These are phyloP conservation scores for Silurus aristotelis DNA, from an alignment of 2,797 vertebrate species.

Conservation along the genomic window DNA sequence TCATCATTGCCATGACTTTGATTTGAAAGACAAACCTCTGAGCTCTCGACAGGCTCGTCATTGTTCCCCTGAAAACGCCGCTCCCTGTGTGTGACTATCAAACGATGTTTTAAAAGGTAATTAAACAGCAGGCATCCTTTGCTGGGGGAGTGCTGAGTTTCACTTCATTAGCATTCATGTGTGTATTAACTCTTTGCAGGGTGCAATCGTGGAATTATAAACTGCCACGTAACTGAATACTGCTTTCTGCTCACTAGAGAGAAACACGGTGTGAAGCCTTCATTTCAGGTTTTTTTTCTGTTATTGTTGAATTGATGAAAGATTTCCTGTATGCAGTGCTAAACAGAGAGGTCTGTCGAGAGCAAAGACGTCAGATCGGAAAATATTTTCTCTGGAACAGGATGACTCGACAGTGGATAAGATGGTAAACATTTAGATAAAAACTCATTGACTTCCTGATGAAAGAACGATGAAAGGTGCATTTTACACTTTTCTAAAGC, in stretches of 20 bases:
- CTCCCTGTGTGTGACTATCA: conserved; percentile 52
- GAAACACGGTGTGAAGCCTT: conserved; percentile 39
- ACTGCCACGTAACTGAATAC: conserved; percentile 46
- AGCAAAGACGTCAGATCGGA: conserved; percentile 45
- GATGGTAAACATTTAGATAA: conserved; percentile 25
- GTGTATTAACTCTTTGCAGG: conserved; percentile 61
- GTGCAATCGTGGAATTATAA: conserved; percentile 60
- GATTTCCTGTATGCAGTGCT: conserved; percentile 43
- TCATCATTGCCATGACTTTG: conserved; percentile 43
- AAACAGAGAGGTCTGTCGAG: conserved; percentile 43
- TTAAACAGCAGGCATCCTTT: conserved; percentile 63
- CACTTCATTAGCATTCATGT: conserved; percentile 64
- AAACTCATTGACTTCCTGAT: conserved; percentile 16
- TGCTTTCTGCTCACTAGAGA: conserved; percentile 47
- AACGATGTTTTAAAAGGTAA: conserved; percentile 65
- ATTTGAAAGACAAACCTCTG: conserved; percentile 58
- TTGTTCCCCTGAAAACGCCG: conserved; percentile 52
- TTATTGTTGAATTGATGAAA: conserved; percentile 49
- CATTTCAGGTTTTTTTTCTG: conserved; percentile 1
- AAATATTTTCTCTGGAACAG: conserved; percentile 47
- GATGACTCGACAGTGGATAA: conserved; percentile 25
- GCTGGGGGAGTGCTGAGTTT: conserved; percentile 59
- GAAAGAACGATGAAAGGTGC: background rate
- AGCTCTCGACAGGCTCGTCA: conserved; percentile 55
- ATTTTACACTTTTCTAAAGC: background rate